A percentile compares a stretch with the other conserved stretches of the same genome.
Evolutionary conservation across 2,888 invertebrate genomes (phyloP).

Genomic region (Oligia latruncula): DNA sequence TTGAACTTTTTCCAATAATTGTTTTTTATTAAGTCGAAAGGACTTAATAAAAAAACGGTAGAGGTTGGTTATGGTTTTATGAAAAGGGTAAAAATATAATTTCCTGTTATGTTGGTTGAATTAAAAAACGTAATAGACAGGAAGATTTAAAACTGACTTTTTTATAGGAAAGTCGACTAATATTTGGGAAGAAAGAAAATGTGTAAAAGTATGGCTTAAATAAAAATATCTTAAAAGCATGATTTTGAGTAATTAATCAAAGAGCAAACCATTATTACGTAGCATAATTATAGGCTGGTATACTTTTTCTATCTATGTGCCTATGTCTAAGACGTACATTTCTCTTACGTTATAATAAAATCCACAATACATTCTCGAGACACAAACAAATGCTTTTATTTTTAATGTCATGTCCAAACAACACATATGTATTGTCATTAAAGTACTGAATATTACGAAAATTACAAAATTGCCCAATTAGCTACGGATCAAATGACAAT

Average conservation of each 20-base stretch:
- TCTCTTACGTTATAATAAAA: no score
- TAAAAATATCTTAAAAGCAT: no score
- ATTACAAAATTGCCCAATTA: conserved; percentile 64
- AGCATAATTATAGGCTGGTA: not conserved
- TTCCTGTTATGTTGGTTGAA: not conserved
- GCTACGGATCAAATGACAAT: conserved; percentile 65
- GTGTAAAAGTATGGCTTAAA: no score
- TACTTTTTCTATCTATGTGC: not conserved
- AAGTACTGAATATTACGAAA: conserved; percentile 50
- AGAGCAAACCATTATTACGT: not conserved
- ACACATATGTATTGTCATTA: conserved; percentile 53
- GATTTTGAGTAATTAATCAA: not conserved
- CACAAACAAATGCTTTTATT: conserved; percentile 14
- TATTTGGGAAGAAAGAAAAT: no score
- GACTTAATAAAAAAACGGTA: no score
- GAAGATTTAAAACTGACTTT: not conserved
- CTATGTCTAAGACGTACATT: no score
- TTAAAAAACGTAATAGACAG: not conserved
- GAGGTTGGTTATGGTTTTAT: not conserved
- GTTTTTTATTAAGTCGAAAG: not conserved
- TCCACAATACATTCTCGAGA: not conserved
- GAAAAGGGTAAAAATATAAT: not conserved
- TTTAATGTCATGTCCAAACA: conserved; percentile 2
- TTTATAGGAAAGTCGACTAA: no score
- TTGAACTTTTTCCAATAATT: not conserved